Conservation (phyloP, 2,797 vertebrate genomes). For the Girardinus metallicus region DNA sequence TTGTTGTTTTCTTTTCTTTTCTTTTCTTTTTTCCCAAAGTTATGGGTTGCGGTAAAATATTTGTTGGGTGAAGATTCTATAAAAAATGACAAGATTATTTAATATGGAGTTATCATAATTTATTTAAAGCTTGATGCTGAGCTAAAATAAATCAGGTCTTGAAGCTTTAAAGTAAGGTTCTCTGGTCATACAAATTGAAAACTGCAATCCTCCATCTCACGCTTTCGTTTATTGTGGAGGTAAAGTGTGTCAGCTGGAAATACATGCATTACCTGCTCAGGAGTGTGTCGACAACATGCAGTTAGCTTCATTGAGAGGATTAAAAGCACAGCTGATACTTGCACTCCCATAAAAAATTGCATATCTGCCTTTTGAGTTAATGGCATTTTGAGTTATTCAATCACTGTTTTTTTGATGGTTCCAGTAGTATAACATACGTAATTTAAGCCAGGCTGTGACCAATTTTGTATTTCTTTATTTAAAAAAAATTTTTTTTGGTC, state of each 20-base stretch:
- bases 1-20: background rate
- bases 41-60: background rate
- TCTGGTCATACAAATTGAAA: background rate
- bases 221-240: background rate
- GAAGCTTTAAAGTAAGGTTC: background rate
- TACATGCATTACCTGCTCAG: background rate
- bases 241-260: background rate
- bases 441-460: background rate
- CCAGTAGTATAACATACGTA: fast-evolving
- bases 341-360: background rate
- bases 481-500: background rate
- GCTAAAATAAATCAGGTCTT: too few relatives aligned
- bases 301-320: background rate
- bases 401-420: background rate
- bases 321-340: background rate
- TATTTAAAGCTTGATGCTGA: background rate
- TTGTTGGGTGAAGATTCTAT: background rate
- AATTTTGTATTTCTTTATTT: background rate
- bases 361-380: background rate
- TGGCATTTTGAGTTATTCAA: background rate
- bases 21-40: background rate
- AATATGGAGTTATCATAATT: background rate
- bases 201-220: background rate
- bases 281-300: background rate
- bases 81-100: background rate